A percentile compares a stretch with the other conserved stretches of the same genome.
These are phyloP conservation scores for Incurvaria masculella DNA, from an alignment of 2,888 invertebrate genomes.

Conservation along the genomic window DNA sequence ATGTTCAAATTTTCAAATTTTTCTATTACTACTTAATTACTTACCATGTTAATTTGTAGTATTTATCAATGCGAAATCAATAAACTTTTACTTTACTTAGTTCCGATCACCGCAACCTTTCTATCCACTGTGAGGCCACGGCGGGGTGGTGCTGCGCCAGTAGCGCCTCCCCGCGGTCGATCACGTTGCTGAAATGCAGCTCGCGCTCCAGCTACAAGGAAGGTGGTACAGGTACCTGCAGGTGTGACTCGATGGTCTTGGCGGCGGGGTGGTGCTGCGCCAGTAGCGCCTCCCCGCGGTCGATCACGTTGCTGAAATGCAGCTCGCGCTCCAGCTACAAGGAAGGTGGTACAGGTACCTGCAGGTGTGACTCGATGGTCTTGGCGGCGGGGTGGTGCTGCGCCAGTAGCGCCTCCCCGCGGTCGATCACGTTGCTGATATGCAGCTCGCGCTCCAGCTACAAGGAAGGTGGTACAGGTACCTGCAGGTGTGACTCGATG, in stretches of 20 bases:
- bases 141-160: constrained; percentile 96
- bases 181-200: constrained; percentile 92
- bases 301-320: constrained; percentile 94
- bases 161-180: constrained; percentile 92
- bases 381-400: constrained; percentile 96
- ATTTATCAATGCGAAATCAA: too few relatives aligned
- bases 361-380: constrained; percentile 83
- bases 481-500: constrained; percentile 78
- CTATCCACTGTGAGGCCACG: too few relatives aligned
- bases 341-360: too few relatives aligned
- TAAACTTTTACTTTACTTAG: too few relatives aligned
- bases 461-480: constrained; percentile 73
- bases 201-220: constrained; percentile 95
- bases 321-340: constrained; percentile 92
- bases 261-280: constrained; percentile 95
- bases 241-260: constrained; percentile 87
- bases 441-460: constrained; percentile 94
- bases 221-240: constrained; percentile 55
- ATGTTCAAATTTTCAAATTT: too few relatives aligned
- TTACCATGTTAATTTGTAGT: too few relatives aligned
- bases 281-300: constrained; percentile 90
- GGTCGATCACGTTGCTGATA: constrained; percentile 94
- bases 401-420: constrained; percentile 89
- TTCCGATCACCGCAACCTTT: too few relatives aligned
- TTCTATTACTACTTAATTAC: too few relatives aligned